Percentiles rank a stretch among this genome's conserved stretches.
Evolutionary conservation across 2,113 vertebrate genomes (phyloP).

Genomic region (Chionis minor): DNA sequence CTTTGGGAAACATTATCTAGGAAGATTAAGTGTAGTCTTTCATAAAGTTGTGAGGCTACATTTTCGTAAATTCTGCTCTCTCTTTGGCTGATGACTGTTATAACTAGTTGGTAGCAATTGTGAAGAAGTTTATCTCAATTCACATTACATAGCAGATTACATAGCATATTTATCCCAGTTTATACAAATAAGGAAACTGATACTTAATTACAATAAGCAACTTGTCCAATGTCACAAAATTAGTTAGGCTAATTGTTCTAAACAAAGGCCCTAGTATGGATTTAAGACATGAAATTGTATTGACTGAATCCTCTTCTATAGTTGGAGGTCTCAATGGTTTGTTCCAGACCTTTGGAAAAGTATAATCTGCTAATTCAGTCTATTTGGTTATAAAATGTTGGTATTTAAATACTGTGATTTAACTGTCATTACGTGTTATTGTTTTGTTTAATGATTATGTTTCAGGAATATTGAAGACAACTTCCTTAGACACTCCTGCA

Average conservation of each 20-base stretch:
- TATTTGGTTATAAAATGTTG: not conserved
- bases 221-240: not conserved
- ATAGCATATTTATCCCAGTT: not conserved
- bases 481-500: not conserved
- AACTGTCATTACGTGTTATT: not conserved
- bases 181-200: not conserved
- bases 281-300: not conserved
- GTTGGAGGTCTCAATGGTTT: not conserved
- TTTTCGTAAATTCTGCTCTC: not conserved
- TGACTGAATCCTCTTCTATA: not conserved
- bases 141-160: not conserved
- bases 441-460: not conserved
- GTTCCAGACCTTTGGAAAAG: not conserved
- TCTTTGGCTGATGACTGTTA: not conserved
- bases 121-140: not conserved
- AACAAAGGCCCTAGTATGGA: accelerated
- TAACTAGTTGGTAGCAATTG: not conserved
- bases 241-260: not conserved
- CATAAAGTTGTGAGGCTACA: not conserved
- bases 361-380: not conserved
- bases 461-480: not conserved
- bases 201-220: not conserved
- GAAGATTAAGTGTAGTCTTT: not conserved
- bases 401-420: not conserved
- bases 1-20: not conserved